Base-by-base conservation (phyloP, 1,140 invertebrate species). In the Samia ricini region DNA sequence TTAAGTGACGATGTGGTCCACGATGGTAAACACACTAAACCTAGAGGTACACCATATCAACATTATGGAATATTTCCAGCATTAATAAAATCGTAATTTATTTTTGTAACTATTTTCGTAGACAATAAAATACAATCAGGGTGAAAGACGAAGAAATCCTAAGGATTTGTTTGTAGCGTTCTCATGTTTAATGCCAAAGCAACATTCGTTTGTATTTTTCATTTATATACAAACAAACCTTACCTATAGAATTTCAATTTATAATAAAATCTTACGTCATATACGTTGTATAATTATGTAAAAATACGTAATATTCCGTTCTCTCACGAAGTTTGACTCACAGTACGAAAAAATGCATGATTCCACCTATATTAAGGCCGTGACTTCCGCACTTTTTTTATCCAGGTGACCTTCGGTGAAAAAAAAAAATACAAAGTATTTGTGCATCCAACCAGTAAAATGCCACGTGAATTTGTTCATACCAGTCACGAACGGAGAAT, bases 341-440 rank as follows among this genome's bases (percentile, higher is more conserved):
- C 33, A 1, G 33, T 15, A 42, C 33, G 10, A 15, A 42, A 42
- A 42, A 42, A 42, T 42, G 33, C 33, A 42, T 42, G 33, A 42
- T 42, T 42, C n/a, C 33, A 42, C 33, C 22, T 56, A 36, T 15
- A 58, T 21, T 61, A 33, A 74, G 65, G 67, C 71, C 72, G 71
- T 76, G 69, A 76, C 71, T 81, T 82, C 77, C 79, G 77, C 26
- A 61, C 71, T 78, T 80, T 74, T 78, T 26, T 42, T 42, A 10
- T 15, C 15, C 33, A 15, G 33, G 33, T 42, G 15, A 42, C 33
- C 33, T 42, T 42, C 33, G 50, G 19, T 5, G 50, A 19, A 20
- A 51, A 20, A 42, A 42, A 10, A 42, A 42, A 42, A 15, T 15
- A 42, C 33, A 42, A 42, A 42, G 33, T 15, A 15, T 42, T 42